These are phyloP conservation scores for Heliocidaris tuberculata DNA, from an alignment of 35 echinoderm and acorn worm genomes.

Conservation along the genomic window DNA sequence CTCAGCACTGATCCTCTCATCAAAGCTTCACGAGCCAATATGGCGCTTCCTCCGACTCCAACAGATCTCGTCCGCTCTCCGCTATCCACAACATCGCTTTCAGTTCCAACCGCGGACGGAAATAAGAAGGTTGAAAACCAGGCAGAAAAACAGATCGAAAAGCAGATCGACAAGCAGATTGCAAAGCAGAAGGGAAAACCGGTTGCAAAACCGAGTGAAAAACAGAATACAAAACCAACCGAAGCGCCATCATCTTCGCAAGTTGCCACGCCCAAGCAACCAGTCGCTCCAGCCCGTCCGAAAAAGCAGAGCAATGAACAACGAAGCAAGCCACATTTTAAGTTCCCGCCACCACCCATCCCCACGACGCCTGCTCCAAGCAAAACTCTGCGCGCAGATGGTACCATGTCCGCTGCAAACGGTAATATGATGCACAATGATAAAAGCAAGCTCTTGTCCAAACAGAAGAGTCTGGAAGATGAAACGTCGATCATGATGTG, in stretches of 20 bases:
- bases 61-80: not conserved
- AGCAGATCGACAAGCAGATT: not conserved
- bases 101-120: not conserved
- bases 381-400: not conserved
- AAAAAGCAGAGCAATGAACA: not conserved
- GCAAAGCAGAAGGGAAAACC: not conserved
- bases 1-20: slow-evolving; percentile 21
- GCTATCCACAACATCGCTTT: not conserved
- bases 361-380: not conserved
- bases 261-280: not conserved
- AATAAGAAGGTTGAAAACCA: not conserved
- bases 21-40: slow-evolving; percentile 32
- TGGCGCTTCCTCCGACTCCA: slow-evolving; percentile 45
- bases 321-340: slow-evolving; percentile 7
- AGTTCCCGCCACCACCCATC: slow-evolving; percentile 2
- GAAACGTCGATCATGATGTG: not conserved
- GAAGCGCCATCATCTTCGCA: not conserved
- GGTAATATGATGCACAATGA: not conserved
- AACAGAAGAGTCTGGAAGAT: not conserved
- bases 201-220: not conserved
- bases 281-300: not conserved
- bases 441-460: slow-evolving; percentile 2
- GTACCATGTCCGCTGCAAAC: not conserved
- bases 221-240: not conserved
- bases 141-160: not conserved